A percentile compares a stretch with the other conserved stretches of the same genome.
phyloP scores from a whole-genome alignment of 2,888 invertebrate genomes.

The Limnephilus lunatus region DNA sequence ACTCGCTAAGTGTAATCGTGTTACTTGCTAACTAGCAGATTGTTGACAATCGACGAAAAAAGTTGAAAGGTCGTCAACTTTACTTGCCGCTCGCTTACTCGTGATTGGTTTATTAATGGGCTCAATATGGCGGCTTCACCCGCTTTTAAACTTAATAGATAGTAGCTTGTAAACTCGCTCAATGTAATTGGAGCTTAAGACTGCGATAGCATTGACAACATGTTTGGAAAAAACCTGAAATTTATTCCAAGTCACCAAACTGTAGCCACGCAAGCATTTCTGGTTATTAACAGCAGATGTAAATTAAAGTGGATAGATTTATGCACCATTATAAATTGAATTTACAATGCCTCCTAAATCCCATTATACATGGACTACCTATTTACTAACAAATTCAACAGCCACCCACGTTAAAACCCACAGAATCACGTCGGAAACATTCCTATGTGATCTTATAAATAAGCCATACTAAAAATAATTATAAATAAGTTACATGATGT shows the following conservation, averaged over 20 bases:
- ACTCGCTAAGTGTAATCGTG: too few relatives aligned
- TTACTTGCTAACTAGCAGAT: too few relatives aligned
- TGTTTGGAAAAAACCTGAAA: background rate
- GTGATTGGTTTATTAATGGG: too few relatives aligned
- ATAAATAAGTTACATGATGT: background rate
- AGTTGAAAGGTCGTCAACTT: too few relatives aligned
- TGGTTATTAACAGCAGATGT: background rate
- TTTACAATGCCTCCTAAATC: slow-evolving; percentile 2
- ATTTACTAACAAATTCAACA: background rate
- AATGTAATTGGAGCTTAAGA: too few relatives aligned
- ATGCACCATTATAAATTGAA: background rate
- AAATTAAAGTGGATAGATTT: background rate
- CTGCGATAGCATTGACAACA: background rate
- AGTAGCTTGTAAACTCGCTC: too few relatives aligned
- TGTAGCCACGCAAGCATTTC: background rate
- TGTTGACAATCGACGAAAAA: too few relatives aligned
- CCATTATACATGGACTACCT: background rate
- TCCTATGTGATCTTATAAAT: background rate
- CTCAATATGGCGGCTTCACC: too few relatives aligned
- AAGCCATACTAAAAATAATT: too few relatives aligned
- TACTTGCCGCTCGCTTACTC: too few relatives aligned
- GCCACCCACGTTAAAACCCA: background rate
- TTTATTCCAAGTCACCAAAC: background rate
- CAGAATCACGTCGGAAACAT: background rate
- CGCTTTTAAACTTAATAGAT: too few relatives aligned